Evolutionary conservation across 2,888 invertebrate genomes (phyloP).

Genomic region (Pantelozetes paolii): DNA sequence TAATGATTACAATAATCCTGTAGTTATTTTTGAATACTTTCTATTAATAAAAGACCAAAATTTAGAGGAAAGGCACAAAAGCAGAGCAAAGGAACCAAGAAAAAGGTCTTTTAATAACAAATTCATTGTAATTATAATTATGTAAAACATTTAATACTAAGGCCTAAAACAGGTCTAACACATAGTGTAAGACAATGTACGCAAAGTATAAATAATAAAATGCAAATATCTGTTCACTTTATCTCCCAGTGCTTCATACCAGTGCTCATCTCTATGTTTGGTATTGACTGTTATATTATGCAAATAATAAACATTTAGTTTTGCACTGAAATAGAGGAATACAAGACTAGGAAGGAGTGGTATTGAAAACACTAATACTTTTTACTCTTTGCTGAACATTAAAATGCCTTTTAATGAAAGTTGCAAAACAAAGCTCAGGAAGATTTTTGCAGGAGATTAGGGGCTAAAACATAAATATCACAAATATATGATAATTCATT

Average conservation of each 20-base stretch:
- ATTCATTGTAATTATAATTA: background rate
- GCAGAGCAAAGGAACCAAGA: no score
- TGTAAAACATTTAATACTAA: background rate
- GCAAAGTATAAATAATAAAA: no score
- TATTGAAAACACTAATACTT: background rate
- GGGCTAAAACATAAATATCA: no score
- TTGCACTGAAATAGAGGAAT: background rate
- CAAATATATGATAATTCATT: no score
- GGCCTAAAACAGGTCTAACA: background rate
- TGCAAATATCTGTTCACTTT: background rate
- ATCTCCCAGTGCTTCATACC: background rate
- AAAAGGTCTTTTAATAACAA: background rate
- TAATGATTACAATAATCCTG: conserved; percentile 2
- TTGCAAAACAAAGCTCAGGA: no score
- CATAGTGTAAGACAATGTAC: background rate
- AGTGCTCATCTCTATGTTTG: background rate
- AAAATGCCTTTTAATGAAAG: no score
- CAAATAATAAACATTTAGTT: background rate
- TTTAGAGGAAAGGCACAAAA: no score
- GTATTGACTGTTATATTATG: background rate
- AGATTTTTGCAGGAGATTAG: no score
- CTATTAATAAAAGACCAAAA: no score
- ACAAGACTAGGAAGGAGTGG: background rate
- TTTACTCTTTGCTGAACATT: no score
- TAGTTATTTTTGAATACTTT: background rate